phyloP scores from a whole-genome alignment of 2,888 invertebrate species.

The Rotaria magnacalcarata region DNA sequence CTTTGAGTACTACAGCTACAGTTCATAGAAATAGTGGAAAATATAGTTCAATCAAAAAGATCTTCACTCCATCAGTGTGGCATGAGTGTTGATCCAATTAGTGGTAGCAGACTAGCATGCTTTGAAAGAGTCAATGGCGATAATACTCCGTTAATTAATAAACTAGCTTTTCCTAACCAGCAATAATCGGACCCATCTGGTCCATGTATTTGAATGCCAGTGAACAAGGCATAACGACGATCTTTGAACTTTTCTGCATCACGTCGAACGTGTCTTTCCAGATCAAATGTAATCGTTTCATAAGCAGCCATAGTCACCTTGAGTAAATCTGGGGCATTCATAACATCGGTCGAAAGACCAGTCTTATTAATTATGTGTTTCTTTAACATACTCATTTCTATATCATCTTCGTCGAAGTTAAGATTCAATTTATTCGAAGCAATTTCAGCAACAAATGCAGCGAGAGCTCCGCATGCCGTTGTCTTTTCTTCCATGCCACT shows the following conservation, averaged over 20 bases:
- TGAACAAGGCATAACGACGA: slow-evolving; percentile 8
- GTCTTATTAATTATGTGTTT: not conserved
- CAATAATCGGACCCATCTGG: not conserved
- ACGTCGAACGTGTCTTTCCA: not conserved
- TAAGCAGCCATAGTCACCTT: not conserved
- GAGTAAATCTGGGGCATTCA: not conserved
- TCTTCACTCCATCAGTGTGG: not conserved
- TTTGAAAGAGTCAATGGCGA: not conserved
- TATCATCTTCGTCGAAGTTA: not conserved
- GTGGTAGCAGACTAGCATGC: not conserved
- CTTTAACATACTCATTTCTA: not conserved
- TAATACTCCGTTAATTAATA: not conserved
- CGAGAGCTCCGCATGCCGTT: slow-evolving; percentile 6
- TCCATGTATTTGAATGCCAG: slow-evolving; percentile 13
- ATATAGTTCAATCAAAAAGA: not conserved
- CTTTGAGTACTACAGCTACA: too few species aligned
- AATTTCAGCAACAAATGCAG: not conserved
- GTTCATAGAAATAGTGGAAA: not conserved
- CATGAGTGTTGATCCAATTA: not conserved
- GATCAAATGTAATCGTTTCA: not conserved
- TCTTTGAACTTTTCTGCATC: not conserved
- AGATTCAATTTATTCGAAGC: not conserved
- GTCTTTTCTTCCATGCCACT: not conserved
- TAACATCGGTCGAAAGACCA: not conserved
- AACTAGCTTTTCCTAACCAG: slow-evolving; percentile 13